A percentile compares a stretch with the other conserved stretches of the same genome.
Conservation (phyloP, 2,888 invertebrate species). For the Drosophila anceps region DNA sequence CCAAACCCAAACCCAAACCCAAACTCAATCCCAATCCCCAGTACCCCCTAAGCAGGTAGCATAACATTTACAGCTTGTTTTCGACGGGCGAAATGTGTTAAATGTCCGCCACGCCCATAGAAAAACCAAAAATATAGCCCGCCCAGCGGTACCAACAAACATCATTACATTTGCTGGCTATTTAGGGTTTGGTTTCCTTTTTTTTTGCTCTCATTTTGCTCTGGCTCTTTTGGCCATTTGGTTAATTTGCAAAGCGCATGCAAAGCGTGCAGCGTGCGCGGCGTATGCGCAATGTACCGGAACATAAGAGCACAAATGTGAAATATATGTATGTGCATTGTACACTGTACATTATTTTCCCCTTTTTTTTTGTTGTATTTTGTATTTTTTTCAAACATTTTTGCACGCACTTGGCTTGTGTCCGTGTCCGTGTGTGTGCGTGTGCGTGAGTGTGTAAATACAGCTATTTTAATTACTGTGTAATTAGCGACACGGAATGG, state of each 20-base stretch:
- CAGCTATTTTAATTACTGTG: conserved; percentile 81
- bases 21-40: not conserved
- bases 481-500: conserved; percentile 78
- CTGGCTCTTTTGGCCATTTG: conserved; percentile 42
- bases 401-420: conserved; percentile 65
- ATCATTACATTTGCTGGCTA: conserved; percentile 52
- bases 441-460: conserved; percentile 64
- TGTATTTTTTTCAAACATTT: conserved; percentile 58
- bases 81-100: conserved; percentile 71
- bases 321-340: conserved; percentile 44
- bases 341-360: conserved; percentile 37
- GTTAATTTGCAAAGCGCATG: conserved; percentile 76
- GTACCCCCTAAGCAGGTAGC: conserved; percentile 33
- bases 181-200: conserved; percentile 35
- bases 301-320: conserved; percentile 41
- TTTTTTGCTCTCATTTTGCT: not conserved
- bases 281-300: conserved; percentile 70
- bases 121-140: conserved; percentile 11
- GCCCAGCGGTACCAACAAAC: conserved; percentile 22
- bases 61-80: conserved; percentile 77
- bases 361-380: conserved; percentile 12
- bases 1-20: not conserved
- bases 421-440: conserved; percentile 12
- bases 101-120: conserved; percentile 70
- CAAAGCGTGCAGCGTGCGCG: conserved; percentile 60